A percentile compares a stretch with the other conserved stretches of the same genome.
phyloP scores from a whole-genome alignment of 2,797 vertebrate genomes.

The Anolis apletophallus region DNA sequence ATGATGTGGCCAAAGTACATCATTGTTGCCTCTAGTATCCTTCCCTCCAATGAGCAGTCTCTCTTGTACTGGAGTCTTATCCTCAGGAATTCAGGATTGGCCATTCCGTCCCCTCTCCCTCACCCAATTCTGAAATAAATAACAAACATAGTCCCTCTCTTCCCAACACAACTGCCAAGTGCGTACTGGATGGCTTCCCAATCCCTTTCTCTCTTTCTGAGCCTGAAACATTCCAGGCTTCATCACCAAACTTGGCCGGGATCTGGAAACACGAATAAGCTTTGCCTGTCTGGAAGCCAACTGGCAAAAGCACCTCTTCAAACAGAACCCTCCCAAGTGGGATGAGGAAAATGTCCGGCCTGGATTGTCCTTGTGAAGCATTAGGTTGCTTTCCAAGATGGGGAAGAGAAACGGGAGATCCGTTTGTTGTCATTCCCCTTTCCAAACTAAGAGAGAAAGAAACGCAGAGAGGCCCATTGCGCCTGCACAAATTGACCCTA shows the following conservation, averaged over 20 bases:
- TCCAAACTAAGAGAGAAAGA: neutral
- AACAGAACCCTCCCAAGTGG: neutral
- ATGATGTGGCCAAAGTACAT: no score
- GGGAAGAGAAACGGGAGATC: neutral
- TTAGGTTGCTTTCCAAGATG: neutral
- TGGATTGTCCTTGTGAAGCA: neutral
- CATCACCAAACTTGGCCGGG: neutral
- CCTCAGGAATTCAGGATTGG: neutral
- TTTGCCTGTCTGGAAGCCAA: slow-evolving; percentile 29
- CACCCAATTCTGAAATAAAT: neutral
- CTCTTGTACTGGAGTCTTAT: neutral
- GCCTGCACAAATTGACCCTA: neutral
- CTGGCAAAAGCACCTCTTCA: neutral
- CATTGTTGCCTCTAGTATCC: no score
- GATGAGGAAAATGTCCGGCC: neutral
- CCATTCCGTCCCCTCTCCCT: neutral
- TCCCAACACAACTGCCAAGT: neutral
- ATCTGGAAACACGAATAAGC: slow-evolving; percentile 23
- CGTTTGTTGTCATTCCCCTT: neutral
- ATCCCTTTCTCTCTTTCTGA: neutral
- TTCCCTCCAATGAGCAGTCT: no score
- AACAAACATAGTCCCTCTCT: neutral
- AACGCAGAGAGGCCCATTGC: no score
- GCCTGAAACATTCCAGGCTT: slow-evolving; percentile 25
- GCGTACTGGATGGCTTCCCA: neutral